Evolutionary conservation across 2,797 vertebrate genomes (phyloP), one percentile per base, ranked within the genome.

Genomic region (Chrosomus eos): DNA sequence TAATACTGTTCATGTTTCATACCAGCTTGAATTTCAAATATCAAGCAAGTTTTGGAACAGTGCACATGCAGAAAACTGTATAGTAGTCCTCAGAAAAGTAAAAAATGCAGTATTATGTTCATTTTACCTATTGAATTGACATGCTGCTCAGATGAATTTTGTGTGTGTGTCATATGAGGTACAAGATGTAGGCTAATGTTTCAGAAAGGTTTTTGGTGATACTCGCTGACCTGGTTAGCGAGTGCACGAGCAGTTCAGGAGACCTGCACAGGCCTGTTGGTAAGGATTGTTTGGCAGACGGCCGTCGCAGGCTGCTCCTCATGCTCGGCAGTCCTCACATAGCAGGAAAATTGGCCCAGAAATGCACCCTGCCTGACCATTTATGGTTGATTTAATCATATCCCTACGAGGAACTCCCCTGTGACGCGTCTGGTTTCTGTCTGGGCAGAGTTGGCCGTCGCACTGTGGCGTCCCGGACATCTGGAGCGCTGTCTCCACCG

Each of bases 391-490:
- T 89, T 87, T 91, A 92, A 93, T 94, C 92, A 93, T 89, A 90
- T 89, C 90, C 88, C 90, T 91, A 85, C 67, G 67, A 83, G 19
- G 83, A 91, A 89, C 92, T 89, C 84, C 90, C 90, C 85, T 86
- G 90, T 87, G 92, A 92, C 72, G 75, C 85, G 87, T 92, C 93
- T 91, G 90, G 86, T 92, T 91, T 92, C 89, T 92, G 91, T 93
- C 92, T 93, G 90, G 88, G 83, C 73, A 51, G 76, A 87, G 87
- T 88, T 72, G 68, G 87, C 87, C 70, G 53, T 87, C 67, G 82
- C 64, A 40, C 84, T 28, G 33, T 72, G 77, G 80, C 91, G 89
- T 92, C 91, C 87, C 85, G 88, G 89, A 92, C 90, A 85, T 88
- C 88, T 89, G 88, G 88, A 88, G 87, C 64, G 45, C 48, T 26